Percentiles rank a stretch among this genome's conserved stretches.
phyloP scores from a whole-genome alignment of 2,113 vertebrate species.

The Micromys minutus region DNA sequence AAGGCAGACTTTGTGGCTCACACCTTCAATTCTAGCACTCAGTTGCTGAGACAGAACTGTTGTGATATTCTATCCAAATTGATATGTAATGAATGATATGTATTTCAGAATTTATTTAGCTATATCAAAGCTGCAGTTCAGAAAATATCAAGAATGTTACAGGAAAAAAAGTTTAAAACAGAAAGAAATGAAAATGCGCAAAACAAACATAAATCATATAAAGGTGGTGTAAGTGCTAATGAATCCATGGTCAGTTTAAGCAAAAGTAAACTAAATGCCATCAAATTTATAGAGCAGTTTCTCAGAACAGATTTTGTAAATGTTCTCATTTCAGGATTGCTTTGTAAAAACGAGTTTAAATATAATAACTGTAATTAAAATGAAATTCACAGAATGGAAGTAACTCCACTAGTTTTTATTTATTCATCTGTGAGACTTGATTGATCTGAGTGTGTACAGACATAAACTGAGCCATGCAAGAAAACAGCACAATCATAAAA shows the following conservation, averaged over 20 bases:
- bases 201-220: background rate
- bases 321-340: background rate
- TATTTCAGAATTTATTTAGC: background rate
- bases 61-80: background rate
- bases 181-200: background rate
- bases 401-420: background rate
- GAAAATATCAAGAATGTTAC: background rate
- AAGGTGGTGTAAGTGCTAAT: background rate
- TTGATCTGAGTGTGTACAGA: background rate
- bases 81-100: background rate
- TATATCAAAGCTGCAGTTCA: background rate
- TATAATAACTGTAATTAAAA: background rate
- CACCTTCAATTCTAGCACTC: background rate
- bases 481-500: background rate
- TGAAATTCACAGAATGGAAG: background rate
- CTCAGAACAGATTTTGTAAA: background rate
- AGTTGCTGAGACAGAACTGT: too few relatives aligned
- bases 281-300: background rate
- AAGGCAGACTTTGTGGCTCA: background rate
- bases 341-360: background rate
- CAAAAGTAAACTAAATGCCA: background rate
- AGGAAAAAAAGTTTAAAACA: background rate
- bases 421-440: background rate
- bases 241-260: background rate
- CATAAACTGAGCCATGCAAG: background rate